Evolutionary conservation across 2,113 vertebrate genomes (phyloP), one percentile per base, ranked within the genome.

Genomic region (Onychorhynchus coronatus): DNA sequence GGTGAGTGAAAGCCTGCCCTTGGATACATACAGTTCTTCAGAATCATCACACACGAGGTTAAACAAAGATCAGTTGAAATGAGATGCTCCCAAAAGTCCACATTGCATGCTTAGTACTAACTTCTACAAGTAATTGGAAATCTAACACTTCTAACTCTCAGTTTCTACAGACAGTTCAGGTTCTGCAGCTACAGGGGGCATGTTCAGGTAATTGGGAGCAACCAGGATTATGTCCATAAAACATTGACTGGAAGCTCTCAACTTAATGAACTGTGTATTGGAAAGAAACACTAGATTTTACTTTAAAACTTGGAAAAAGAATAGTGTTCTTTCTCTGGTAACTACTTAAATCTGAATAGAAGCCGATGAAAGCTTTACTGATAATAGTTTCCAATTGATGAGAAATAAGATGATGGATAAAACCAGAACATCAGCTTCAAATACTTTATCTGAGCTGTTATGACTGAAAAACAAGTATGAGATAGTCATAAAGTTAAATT

Each of bases 311-410:
- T 92, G 39, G 35, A 52, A 96, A 94, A 68, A 16, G 20, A 91
- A 28, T 33, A 85, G 6, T 63, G 25, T 62, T 87, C 11, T 91
- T 93, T 88, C 82, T 89, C 41, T 80, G 70, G 12, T 53, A 65
- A 72, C 63, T 88, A 94, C 88, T 94, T 88, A 94, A 94, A 89
- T 94, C 41, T 95, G 13, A 78, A 47, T 12, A 91, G 76, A 46
- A 82, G 42, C 30, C 61, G 42, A 84, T 88, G 47, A 96, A 96
- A 93, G 75, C 39, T 95, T 96, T 85, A 39, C 70, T 85, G 73
- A 68, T 95, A 97, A 95, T 90, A 97, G 47, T 42, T 96, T 42
- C 67, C 88, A 42, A 67, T 59, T 96, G 95, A 84, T 96, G 87
- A 91, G 72, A 88, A 96, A 91, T 80, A 89, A 96, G 56, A 91